phyloP scores from a whole-genome alignment of 2,797 vertebrate species.

The Natrix natrix region DNA sequence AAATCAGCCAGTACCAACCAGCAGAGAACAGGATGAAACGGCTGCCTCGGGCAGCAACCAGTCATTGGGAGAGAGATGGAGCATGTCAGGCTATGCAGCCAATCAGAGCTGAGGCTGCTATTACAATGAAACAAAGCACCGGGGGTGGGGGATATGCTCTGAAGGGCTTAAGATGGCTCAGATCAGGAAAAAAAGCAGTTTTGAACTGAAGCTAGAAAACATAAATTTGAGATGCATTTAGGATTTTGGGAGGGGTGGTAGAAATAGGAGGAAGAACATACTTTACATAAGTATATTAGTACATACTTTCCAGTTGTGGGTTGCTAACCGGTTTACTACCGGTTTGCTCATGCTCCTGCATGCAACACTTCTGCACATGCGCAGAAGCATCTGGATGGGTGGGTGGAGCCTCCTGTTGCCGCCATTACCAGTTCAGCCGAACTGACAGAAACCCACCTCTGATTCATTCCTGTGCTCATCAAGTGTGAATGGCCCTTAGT shows the following conservation, averaged over 20 bases:
- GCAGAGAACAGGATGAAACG: neutral
- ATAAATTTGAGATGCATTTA: neutral
- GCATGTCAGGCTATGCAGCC: neutral
- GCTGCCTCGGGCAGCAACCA: neutral
- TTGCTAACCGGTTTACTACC: no score
- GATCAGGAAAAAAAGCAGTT: neutral
- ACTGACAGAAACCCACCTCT: no score
- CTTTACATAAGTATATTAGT: neutral
- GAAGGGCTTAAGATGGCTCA: neutral
- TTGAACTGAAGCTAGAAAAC: neutral
- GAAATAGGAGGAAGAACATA: neutral
- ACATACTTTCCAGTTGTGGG: neutral
- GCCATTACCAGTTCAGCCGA: no score
- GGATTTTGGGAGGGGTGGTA: neutral
- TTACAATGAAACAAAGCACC: neutral
- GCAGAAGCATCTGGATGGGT: no score
- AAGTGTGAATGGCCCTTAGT: neutral
- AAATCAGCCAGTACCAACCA: neutral
- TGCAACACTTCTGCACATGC: no score
- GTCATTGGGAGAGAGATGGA: neutral
- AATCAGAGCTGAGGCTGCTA: neutral
- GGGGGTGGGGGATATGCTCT: rapidly evolving
- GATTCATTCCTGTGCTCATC: neutral
- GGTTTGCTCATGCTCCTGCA: no score
- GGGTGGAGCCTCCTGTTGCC: no score